phyloP scores from a whole-genome alignment of 2,888 invertebrate species.

The Scaptomyza flava region DNA sequence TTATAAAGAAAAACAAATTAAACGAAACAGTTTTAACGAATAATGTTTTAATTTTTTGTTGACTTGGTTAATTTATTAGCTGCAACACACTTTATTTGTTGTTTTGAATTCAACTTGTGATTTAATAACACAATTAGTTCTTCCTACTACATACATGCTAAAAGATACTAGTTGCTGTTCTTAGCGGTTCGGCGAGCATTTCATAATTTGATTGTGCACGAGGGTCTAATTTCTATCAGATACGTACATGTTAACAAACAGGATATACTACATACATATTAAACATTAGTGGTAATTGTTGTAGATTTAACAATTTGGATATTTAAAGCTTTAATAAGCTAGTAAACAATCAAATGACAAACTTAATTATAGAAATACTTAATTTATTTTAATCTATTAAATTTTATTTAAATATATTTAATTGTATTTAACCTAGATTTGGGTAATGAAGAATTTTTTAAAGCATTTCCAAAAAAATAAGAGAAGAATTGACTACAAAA shows the following conservation, averaged over 20 bases:
- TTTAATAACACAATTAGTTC: slow-evolving; percentile 30
- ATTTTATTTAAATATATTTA: slow-evolving; percentile 33
- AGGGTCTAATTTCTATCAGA: slow-evolving; percentile 35
- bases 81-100: slow-evolving; percentile 12
- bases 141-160: slow-evolving; percentile 8
- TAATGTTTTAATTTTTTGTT: neutral
- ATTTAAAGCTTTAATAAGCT: slow-evolving; percentile 38
- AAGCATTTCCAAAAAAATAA: slow-evolving; percentile 54
- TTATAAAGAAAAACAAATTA: too few species aligned
- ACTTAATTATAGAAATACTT: slow-evolving; percentile 61
- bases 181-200: slow-evolving; percentile 39
- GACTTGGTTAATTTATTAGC: slow-evolving; percentile 42
- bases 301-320: slow-evolving; percentile 29
- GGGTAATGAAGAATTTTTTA: slow-evolving; percentile 44
- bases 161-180: slow-evolving; percentile 18
- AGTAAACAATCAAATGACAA: slow-evolving; percentile 63
- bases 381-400: slow-evolving; percentile 44
- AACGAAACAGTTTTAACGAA: too few species aligned
- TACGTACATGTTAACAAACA: slow-evolving; percentile 14
- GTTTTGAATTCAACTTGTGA: slow-evolving; percentile 32
- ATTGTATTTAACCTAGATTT: slow-evolving; percentile 39
- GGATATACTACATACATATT: slow-evolving; percentile 13
- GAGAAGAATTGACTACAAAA: slow-evolving; percentile 63
- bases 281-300: slow-evolving; percentile 30
- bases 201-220: too few species aligned